Evolutionary conservation across 2,888 invertebrate species (phyloP), one percentile per base, ranked within the genome.

Genomic region (Ellobium chinense): DNA sequence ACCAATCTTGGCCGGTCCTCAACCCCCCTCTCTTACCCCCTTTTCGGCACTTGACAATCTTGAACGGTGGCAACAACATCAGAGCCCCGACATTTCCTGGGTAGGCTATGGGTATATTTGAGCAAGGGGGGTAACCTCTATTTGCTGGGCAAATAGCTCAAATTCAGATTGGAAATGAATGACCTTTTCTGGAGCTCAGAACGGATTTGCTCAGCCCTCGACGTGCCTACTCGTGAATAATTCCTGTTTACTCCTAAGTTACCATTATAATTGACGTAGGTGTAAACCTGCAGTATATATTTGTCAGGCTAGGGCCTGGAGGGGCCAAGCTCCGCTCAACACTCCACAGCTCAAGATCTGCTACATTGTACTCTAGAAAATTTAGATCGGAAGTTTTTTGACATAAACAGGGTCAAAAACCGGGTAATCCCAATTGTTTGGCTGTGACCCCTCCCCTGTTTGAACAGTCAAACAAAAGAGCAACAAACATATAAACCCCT

Each of bases 161-260:
- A 27, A 58, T 60, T 72, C n/a, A n/a, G 5, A 72, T 56, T 58
- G 58, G 72, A 58, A 58, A 72, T 72, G 72, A 72, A 72, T 72
- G 31, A 21, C 60, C 58, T 27, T 60, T 72, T 46, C 37, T 72
- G 37, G 34, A 72, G 36, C 34, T 37, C 36, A 21, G 72, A 14
- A 72, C 24, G 36, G 24, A 60, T 72, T 72, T 72, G 58, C 37
- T 24, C 24, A 72, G 37, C 7, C 60, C 72, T 36, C 37, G 36
- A 7, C 34, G 72, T 56, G 72, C 72, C 56, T 72, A 60, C 60
- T 60, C 58, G 29, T 58, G 72, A 60, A 72, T 72, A 72, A 72
- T 72, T 72, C 18, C 24, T 72, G 27, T 72, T 72, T 72, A 34
- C 72, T n/a, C 36, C 18, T 34, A 58, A 60, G 60, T 72, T 72